Evolutionary conservation across 1,140 invertebrate species (phyloP).

Genomic region (Ceratina japonica): DNA sequence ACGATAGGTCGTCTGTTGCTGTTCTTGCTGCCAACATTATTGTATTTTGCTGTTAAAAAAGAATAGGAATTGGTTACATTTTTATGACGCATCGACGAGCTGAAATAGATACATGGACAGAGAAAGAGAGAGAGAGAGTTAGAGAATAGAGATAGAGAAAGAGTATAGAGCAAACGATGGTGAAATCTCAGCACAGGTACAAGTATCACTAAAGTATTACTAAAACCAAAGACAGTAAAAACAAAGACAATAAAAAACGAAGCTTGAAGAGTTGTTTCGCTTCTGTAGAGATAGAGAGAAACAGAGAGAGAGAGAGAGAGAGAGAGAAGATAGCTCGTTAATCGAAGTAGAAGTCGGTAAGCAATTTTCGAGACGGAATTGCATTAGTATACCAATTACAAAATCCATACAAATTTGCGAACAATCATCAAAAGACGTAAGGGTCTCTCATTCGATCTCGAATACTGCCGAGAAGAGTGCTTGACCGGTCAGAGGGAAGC

Average conservation of each 20-base stretch:
- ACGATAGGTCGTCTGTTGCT: constrained; percentile 36
- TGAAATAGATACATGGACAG: constrained; percentile 55
- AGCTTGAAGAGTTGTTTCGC: constrained; percentile 22
- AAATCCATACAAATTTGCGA: too few species aligned
- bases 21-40: constrained; percentile 60
- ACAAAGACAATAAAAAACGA: constrained; percentile 28
- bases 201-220: constrained; percentile 6
- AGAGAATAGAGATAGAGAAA: constrained; percentile 62
- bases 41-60: constrained; percentile 55
- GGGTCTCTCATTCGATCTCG: constrained; percentile 7
- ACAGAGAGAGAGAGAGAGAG: neutral
- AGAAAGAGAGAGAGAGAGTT: constrained; percentile 45
- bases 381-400: too few species aligned
- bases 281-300: too few species aligned
- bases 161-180: constrained; percentile 64
- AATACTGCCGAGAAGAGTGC: neutral
- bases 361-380: too few species aligned
- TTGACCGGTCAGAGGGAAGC: constrained; percentile 65
- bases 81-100: constrained; percentile 47
- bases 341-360: neutral
- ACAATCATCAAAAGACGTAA: neutral
- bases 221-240: constrained; percentile 6
- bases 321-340: neutral
- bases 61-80: constrained; percentile 52
- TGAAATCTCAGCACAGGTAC: constrained; percentile 34